phyloP scores from a whole-genome alignment of 92 coral and sea anemone species.

The Heteractis magnifica region DNA sequence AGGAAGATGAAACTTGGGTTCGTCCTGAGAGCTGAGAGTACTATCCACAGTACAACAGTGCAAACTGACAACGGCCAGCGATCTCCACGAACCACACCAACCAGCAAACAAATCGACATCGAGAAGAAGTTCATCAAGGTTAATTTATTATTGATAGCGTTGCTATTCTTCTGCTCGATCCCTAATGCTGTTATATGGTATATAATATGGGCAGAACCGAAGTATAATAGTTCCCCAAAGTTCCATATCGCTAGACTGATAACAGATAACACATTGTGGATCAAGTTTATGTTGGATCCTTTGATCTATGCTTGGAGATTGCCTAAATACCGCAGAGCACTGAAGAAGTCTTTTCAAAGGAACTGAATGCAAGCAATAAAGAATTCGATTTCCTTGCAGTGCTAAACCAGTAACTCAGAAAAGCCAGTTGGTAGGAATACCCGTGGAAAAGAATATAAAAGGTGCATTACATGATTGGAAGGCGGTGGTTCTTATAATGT shows the following conservation, averaged over 20 bases:
- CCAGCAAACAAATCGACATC: slow-evolving; percentile 21
- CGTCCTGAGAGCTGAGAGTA: slow-evolving; percentile 35
- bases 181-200: slow-evolving; percentile 65
- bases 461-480: too few relatives aligned
- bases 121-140: slow-evolving; percentile 53
- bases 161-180: slow-evolving; percentile 55
- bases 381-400: not conserved
- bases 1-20: too few relatives aligned
- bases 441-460: too few relatives aligned
- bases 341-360: slow-evolving; percentile 38
- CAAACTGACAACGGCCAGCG: not conserved
- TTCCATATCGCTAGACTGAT: slow-evolving; percentile 32
- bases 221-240: not conserved
- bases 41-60: slow-evolving; percentile 4
- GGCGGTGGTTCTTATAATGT: too few relatives aligned
- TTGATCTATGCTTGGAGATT: slow-evolving; percentile 66
- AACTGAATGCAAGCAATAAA: not conserved
- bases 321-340: slow-evolving; percentile 67
- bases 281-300: slow-evolving; percentile 61
- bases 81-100: not conserved
- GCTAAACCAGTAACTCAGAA: too few relatives aligned
- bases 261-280: slow-evolving; percentile 51
- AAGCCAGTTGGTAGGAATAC: too few relatives aligned
- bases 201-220: slow-evolving; percentile 11
- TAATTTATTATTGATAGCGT: slow-evolving; percentile 45